Base-by-base conservation (phyloP, 1,140 invertebrate species). In the Ectropis grisescens region DNA sequence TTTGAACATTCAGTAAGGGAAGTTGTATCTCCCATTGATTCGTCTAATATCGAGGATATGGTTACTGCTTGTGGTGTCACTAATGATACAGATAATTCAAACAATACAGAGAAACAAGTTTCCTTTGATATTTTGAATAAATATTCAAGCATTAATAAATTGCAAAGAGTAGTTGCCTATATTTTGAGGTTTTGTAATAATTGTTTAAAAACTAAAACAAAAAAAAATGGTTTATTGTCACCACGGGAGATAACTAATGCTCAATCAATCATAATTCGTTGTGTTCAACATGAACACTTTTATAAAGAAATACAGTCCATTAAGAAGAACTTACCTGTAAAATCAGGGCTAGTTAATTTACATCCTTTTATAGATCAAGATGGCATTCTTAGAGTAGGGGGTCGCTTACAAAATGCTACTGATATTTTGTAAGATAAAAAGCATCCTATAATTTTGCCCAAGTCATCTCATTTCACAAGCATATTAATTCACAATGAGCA, bases 401-500 rank as follows among this genome's bases (percentile, higher is more conserved):
- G 41, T 10, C 11, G 36, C 8, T 19, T 44, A 11, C 28, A 34
- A 3, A 30, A 44, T 38, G 35, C 41, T n/a, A 19, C 11, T 45
- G 8, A 9, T 33, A 10, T 35, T 26, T 35, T n/a, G 22, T 15
- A 16, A 45, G 16, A 40, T 15, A 16, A 45, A 24, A 40, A 25
- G 7, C 43, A 46, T 8, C 43, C 43, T 7, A 28, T 26, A 11
- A 46, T 46, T 7, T 24, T 46, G 9, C 43, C 37, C 2, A 46
- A 46, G 19, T 0, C 1, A 5, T 40, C 11, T 7, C n/a, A 32
- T 29, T 32, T 47, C 13, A 41, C 35, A 13, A 8, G 1, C 9
- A 2, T 47, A n/a, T 11, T 41, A 2, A 41, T 47, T 1, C 5
- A 26, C 1, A 33, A 13, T 9, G 46, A 44, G 13, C 41, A 49